Base-by-base conservation (phyloP, 2,113 vertebrate species). In the Nansenia antarctica region DNA sequence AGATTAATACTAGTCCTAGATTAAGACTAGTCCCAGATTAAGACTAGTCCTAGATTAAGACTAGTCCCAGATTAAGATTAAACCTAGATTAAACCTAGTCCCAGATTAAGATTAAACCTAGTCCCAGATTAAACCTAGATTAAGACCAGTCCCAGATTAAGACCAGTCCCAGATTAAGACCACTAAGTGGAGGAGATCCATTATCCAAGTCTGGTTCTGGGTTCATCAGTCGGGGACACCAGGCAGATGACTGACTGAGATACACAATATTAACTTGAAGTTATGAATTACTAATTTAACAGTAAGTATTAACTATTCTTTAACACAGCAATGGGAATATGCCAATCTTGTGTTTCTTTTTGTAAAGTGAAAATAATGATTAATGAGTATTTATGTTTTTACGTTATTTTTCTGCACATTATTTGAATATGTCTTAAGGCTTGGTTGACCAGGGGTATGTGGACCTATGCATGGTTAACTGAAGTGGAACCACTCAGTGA, bases 301-400 rank as follows among this genome's bases (percentile, higher is more conserved):
- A 53, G 18, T 24, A 34, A 60, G 18, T 60, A 60, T 60, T 34
- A 60, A 18, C n/a, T n/a, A 12, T 60, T 60, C 2, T 35, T 32
- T 64, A 47, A 64, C 26, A 60, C 7, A 45, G 22, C 62, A 42
- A 73, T 52, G 45, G 57, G 62, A 69, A 65, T 2, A 68, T 77
- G 64, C 68, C 58, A 80, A 74, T 74, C 27, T 27, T 49, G 31
- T 55, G 59, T 79, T 49, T 55, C 52, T 79, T 45, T 64, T 20
- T 29, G 55, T 54, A 58, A 5, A 26, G 1, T 2, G 57, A 31
- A 53, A 0, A 24, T 15, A 66, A 64, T 53, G 0, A 60, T 67
- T 79, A 54, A 26, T 63, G 58, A 65, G 20, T 67, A 73, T 77
- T 82, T 78, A 68, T 69, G 63, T n/a, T 69, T 78, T 70, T 61